Evolutionary conservation across 2,888 invertebrate genomes (phyloP).

Genomic region (Lottia scabra): DNA sequence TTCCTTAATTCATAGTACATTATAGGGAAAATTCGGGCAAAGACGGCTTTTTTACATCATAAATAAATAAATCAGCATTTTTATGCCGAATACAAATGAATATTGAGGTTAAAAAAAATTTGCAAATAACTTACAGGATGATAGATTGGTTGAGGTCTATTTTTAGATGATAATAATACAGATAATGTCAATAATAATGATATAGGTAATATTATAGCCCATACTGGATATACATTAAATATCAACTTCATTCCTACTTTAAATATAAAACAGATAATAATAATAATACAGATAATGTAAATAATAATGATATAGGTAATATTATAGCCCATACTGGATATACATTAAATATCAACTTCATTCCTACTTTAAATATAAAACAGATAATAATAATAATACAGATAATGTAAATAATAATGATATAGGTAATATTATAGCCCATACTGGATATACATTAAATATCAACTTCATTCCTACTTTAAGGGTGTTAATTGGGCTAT

Average conservation of each 20-base stretch:
- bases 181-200: conserved; percentile 54
- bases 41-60: no score
- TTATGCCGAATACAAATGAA: no score
- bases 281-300: conserved; percentile 50
- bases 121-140: conserved; percentile 62
- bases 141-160: conserved; percentile 65
- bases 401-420: no score
- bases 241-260: conserved; percentile 50
- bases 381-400: conserved; percentile 58
- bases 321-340: conserved; percentile 63
- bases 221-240: conserved; percentile 59
- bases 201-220: conserved; percentile 55
- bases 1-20: no score
- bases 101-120: no score
- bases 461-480: no score
- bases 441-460: no score
- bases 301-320: conserved; percentile 46
- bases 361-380: conserved; percentile 44
- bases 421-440: no score
- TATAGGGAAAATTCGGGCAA: no score
- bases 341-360: conserved; percentile 43
- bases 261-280: conserved; percentile 50
- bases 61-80: no score
- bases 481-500: no score
- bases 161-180: conserved; percentile 64